Evolutionary conservation across 2,888 invertebrate species (phyloP).

Genomic region (Argyresthia goedartella): DNA sequence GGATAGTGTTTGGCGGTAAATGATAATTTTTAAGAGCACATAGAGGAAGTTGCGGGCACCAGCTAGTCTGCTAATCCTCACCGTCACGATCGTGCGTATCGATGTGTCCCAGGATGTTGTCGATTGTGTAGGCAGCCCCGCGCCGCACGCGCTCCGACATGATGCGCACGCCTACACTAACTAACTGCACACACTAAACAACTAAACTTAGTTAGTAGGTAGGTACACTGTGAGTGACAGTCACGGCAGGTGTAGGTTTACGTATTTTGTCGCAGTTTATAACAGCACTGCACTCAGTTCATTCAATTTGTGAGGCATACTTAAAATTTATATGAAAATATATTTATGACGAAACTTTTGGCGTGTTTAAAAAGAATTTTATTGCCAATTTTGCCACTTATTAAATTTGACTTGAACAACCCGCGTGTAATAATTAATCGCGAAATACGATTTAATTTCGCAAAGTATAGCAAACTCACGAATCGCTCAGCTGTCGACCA

Average conservation of each 20-base stretch:
- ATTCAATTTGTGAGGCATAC: too few relatives aligned
- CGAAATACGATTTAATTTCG: background rate
- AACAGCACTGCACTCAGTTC: too few relatives aligned
- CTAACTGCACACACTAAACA: background rate
- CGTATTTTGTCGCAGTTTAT: background rate
- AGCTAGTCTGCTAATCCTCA: too few relatives aligned
- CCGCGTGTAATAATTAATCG: background rate
- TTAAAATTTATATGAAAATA: background rate
- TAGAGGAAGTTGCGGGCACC: too few relatives aligned
- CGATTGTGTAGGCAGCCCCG: constrained; percentile 55
- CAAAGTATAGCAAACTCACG: background rate
- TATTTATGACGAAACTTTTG: background rate
- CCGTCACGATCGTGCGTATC: constrained; percentile 13
- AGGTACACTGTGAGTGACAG: background rate
- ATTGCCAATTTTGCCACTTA: background rate
- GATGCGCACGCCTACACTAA: background rate
- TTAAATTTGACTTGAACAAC: background rate
- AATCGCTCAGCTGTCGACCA: background rate
- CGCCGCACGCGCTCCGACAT: constrained; percentile 27
- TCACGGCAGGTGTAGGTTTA: background rate
- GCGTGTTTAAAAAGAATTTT: background rate
- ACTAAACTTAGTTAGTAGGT: constrained; percentile 10
- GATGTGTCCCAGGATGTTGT: constrained; percentile 43
- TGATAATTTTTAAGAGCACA: too few relatives aligned
- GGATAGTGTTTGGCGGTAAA: too few relatives aligned